Evolutionary conservation across 2,888 invertebrate species (phyloP), one percentile per base, ranked within the genome.

Genomic region (Lucinisca nassula): DNA sequence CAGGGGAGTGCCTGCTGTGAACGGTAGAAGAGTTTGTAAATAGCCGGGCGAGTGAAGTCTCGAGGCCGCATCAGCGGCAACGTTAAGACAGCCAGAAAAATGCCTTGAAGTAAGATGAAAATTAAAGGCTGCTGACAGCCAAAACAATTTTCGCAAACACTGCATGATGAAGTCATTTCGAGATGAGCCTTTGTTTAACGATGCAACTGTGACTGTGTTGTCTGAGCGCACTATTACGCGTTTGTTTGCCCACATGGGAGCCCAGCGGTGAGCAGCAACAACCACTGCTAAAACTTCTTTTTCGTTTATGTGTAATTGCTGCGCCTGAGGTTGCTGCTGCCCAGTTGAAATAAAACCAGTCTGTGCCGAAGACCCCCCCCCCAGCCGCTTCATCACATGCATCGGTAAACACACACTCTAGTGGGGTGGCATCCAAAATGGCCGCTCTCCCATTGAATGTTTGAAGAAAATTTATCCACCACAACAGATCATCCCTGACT

Each of bases 171-270:
- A n/a, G n/a, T n/a, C n/a, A n/a, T n/a, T n/a, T 35, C 38, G 58
- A 21, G 70, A 70, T 10, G 67, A 21, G 12, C 81, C 58, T 75
- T 75, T 82, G 40, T 82, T 82, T 12, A 82, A 32, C 37, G 35
- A 32, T 32, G 72, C 45, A 45, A 72, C 72, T 40, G 77, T 55
- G 24, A 45, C 45, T 24, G 58, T 72, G 72, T 82, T 82, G 72
- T 49, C 49, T 12, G 72, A 76, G 38, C 35, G 24, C 3, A 77
- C 40, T 51, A 75, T 38, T 3, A 74, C 67, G 3, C 30, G 35
- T 49, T 61, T 82, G 75, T 75, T 82, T 32, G 30, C 24, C 75
- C 61, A 75, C 35, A 38, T 38, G 4, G 70, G 75, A 37, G 32
- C 77, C 77, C 77, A 82, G 27, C 70, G 76, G 45, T 49, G 55